Conservation (phyloP, 2,888 invertebrate species). For the Balanococcus diminutus region DNA sequence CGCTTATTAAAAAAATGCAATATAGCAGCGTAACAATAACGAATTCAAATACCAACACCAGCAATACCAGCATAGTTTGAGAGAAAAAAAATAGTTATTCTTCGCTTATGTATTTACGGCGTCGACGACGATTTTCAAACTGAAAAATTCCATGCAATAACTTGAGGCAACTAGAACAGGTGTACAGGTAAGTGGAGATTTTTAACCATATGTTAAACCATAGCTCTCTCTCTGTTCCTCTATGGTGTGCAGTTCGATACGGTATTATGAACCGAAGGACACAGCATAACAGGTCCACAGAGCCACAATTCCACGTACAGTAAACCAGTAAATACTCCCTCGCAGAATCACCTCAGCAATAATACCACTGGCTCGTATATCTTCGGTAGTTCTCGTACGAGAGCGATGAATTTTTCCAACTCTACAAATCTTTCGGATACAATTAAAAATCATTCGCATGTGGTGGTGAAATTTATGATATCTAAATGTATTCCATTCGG, state of each 20-base stretch:
- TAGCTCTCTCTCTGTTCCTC: neutral
- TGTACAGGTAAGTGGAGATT: neutral
- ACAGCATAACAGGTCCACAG: neutral
- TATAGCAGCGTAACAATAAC: neutral
- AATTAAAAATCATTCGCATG: conserved; percentile 17
- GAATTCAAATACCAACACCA: neutral
- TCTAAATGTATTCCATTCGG: neutral
- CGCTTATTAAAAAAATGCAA: neutral
- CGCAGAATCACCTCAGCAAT: neutral
- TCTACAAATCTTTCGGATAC: conserved; percentile 11
- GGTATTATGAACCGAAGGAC: neutral
- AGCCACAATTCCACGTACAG: neutral
- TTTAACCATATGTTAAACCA: conserved; percentile 13
- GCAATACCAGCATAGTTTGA: neutral
- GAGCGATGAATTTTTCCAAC: neutral
- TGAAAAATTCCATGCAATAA: conserved; percentile 21
- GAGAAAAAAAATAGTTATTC: neutral
- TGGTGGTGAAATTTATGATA: neutral
- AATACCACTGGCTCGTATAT: neutral
- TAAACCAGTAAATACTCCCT: conserved; percentile 37
- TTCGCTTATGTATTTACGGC: neutral
- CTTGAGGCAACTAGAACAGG: conserved; percentile 1
- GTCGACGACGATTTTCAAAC: neutral
- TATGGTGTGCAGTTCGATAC: too few relatives aligned
- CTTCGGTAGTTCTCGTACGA: neutral